Conservation (phyloP, 1,140 invertebrate species). For the Proctacanthus coquilletti region DNA sequence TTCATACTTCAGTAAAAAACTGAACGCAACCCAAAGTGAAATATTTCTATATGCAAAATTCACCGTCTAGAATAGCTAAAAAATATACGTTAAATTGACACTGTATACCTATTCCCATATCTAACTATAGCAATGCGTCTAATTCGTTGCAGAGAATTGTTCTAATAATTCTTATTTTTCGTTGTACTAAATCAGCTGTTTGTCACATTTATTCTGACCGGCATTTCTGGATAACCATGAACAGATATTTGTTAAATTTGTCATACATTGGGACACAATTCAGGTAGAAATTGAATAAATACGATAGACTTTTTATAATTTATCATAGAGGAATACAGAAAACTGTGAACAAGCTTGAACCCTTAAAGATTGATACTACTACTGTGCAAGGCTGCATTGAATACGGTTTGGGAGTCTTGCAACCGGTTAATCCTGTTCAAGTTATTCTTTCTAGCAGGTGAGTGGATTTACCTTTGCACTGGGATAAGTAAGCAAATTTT, state of each 20-base stretch:
- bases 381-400: constrained; percentile 50
- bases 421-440: constrained; percentile 32
- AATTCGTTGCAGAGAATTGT: too few species aligned
- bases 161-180: too few species aligned
- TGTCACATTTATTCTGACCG: too few species aligned
- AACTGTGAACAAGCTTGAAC: constrained; percentile 22
- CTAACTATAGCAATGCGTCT: too few species aligned
- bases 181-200: too few species aligned
- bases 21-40: too few species aligned
- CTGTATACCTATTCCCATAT: too few species aligned
- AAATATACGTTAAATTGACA: too few species aligned
- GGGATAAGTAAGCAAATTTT: background rate
- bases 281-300: constrained; percentile 28
- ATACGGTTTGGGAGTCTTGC: constrained; percentile 34
- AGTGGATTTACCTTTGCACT: constrained; percentile 9
- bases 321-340: constrained; percentile 36
- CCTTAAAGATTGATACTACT: constrained; percentile 31
- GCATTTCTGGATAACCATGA: constrained; percentile 32
- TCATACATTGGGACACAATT: constrained; percentile 45
- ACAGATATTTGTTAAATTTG: constrained; percentile 40
- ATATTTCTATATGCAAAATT: too few species aligned
- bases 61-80: too few species aligned
- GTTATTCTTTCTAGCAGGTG: constrained; percentile 48
- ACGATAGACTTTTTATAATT: background rate
- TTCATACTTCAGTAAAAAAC: too few species aligned